Conservation (phyloP, 2,797 vertebrate species). For the Amphiprion clarkii region DNA sequence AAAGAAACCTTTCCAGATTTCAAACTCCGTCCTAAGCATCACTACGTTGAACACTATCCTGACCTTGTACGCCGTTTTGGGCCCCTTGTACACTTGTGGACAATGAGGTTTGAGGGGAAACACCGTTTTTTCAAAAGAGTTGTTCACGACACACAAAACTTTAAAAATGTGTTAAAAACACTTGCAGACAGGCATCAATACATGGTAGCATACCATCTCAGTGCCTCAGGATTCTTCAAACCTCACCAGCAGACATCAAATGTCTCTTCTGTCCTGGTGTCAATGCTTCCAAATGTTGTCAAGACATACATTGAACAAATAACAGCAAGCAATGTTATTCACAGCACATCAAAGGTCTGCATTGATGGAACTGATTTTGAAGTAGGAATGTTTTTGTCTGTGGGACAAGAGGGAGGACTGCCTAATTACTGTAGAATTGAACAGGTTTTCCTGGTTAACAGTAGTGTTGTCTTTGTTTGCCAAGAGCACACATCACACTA, state of each 20-base stretch:
- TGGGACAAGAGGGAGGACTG: no score
- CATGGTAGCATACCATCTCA: slow-evolving; percentile 12
- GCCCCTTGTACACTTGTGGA: no score
- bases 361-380: slow-evolving; percentile 17
- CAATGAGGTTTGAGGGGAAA: no score
- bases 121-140: no score
- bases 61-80: no score
- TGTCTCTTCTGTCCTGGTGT: slow-evolving; percentile 1
- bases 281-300: background rate
- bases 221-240: slow-evolving; percentile 10
- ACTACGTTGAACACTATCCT: no score
- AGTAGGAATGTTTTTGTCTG: background rate
- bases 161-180: slow-evolving; percentile 29
- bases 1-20: no score
- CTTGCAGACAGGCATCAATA: slow-evolving; percentile 2
- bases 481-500: background rate
- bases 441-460: slow-evolving; percentile 8
- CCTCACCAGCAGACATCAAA: slow-evolving; percentile 16
- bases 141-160: no score
- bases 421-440: no score
- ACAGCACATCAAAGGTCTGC: background rate
- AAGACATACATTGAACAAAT: background rate
- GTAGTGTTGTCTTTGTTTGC: background rate
- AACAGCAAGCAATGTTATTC: slow-evolving; percentile 1
- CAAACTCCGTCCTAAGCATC: no score